Evolutionary conservation across 2,888 invertebrate species (phyloP).

Genomic region (Melieria crassipennis): DNA sequence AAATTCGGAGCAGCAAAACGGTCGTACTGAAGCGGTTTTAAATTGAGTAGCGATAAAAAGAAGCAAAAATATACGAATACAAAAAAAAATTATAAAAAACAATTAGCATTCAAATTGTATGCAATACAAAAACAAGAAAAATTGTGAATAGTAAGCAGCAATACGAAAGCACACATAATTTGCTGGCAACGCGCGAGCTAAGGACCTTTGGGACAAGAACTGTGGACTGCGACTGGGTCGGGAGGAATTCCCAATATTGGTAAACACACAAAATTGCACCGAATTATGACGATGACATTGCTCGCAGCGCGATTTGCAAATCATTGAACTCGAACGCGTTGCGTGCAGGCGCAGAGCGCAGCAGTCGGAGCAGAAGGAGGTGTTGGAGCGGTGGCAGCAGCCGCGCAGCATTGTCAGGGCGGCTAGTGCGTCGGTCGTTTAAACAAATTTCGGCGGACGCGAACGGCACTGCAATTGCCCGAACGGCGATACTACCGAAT

Average conservation of each 20-base stretch:
- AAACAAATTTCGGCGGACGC: too few species aligned
- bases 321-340: conserved; percentile 21
- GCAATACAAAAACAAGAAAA: background rate
- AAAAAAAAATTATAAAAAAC: too few species aligned
- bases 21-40: background rate
- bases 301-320: conserved; percentile 24
- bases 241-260: background rate
- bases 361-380: background rate
- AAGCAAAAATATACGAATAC: background rate
- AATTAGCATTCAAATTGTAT: conserved; percentile 3
- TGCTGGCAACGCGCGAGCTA: background rate
- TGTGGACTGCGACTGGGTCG: background rate
- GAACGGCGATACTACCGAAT: too few species aligned
- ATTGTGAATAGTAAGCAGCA: background rate
- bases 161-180: background rate
- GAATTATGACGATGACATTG: conserved; percentile 1
- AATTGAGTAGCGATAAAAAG: conserved; percentile 20
- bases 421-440: too few species aligned
- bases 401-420: background rate
- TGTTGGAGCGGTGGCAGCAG: background rate
- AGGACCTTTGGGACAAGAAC: background rate
- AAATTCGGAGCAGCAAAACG: conserved; percentile 1
- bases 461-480: too few species aligned
- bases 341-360: background rate
- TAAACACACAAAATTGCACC: background rate